phyloP scores from a whole-genome alignment of 2,888 invertebrate species.

The Drosophila paucipuncta region DNA sequence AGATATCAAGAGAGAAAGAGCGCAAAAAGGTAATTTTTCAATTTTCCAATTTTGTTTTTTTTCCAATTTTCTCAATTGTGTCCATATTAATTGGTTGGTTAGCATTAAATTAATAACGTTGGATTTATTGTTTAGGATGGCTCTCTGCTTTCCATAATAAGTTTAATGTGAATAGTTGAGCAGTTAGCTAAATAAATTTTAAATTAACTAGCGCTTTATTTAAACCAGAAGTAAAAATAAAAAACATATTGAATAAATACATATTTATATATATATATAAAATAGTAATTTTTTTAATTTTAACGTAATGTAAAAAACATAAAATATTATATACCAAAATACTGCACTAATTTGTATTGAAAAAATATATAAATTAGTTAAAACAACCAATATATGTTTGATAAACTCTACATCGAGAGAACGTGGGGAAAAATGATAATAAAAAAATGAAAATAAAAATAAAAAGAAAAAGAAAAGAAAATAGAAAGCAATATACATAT shows the following conservation, averaged over 20 bases:
- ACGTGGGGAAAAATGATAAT: slow-evolving; percentile 3
- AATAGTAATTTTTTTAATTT: neutral
- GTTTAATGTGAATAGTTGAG: slow-evolving; percentile 25
- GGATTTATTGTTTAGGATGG: slow-evolving; percentile 19
- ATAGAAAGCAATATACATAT: neutral
- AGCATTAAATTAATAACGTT: slow-evolving; percentile 23
- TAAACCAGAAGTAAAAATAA: slow-evolving; percentile 5
- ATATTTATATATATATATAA: neutral
- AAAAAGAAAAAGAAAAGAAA: neutral
- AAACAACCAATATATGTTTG: slow-evolving; percentile 19
- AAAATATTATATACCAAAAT: slow-evolving; percentile 12
- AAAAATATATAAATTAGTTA: slow-evolving; percentile 2
- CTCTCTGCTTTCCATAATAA: slow-evolving; percentile 22
- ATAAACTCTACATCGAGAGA: slow-evolving; percentile 15
- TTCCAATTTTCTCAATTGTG: neutral
- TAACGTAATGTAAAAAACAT: slow-evolving; percentile 6
- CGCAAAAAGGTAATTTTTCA: slow-evolving; percentile 20
- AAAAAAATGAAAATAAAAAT: slow-evolving; percentile 6
- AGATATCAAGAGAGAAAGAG: slow-evolving; percentile 23
- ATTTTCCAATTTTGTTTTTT: neutral
- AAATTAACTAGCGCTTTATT: slow-evolving; percentile 38
- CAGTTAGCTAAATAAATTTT: slow-evolving; percentile 27
- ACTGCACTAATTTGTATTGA: neutral
- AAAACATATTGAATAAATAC: neutral
- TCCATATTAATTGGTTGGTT: slow-evolving; percentile 26